Base-by-base conservation (phyloP, 2,113 vertebrate species). In the Amblyopsis rosae region DNA sequence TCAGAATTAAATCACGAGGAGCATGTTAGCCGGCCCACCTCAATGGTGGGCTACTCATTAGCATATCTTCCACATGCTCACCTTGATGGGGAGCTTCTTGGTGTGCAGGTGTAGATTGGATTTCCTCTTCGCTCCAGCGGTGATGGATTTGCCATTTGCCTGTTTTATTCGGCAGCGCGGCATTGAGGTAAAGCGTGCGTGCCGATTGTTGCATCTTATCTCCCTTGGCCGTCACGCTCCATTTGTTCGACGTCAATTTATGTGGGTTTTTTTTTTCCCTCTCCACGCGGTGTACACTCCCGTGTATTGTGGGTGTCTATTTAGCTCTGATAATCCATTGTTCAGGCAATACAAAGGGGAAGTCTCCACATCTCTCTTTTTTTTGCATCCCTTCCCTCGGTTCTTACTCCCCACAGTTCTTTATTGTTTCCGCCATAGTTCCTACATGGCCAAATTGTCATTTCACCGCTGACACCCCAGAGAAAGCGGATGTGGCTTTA, bases 61-160 rank as follows among this genome's bases (percentile, higher is more conserved):
- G 56, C 80, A 76, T 67, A 62, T 83, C 66, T 35, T 63, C 72
- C 61, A 69, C 79, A 59, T 75, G 68, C 67, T 79, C 59, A 1
- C 67, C 54, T 66, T 75, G 73, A 81, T 77, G 71, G 70, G 76
- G 75, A 73, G 71, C 69, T 57, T 70, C 60, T 55, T 67, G 73
- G 19, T 70, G 69, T 67, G 65, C 58, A 69, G 51, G 41, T 70
- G 61, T 70, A 48, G 81, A 79, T 82, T 83, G 72, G 68, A 73
- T 84, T 83, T 77, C 77, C 82, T 83, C 82, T 67, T 58, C 41
- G 79, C 74, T 78, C 72, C 70, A 53, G 15, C 35, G 4, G 75
- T 78, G 83, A 86, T 79, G 80, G 84, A 83, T 88, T 86, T 86
- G 72, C 70, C 83, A 75, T 87, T 87, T 82, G 54, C 69, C 60